Evolutionary conservation across 2,797 vertebrate genomes (phyloP).

Genomic region (Notamacropus eugenii): DNA sequence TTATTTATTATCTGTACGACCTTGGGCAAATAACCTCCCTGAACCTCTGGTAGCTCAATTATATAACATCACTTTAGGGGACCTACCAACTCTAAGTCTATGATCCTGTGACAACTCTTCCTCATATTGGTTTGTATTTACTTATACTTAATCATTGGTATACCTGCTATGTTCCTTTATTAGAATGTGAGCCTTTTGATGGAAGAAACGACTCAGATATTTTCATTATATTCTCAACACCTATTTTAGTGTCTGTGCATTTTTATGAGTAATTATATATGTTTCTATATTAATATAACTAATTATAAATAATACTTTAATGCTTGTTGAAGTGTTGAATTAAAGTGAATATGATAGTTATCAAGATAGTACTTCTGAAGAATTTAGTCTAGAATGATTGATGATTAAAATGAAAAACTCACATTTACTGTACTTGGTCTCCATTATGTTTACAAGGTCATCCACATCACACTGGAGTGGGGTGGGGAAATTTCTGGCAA

Average conservation of each 20-base stretch:
- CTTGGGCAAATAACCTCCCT: neutral
- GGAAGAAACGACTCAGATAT: neutral
- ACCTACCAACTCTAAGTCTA: neutral
- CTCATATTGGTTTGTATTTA: neutral
- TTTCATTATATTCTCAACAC: neutral
- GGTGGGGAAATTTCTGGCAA: neutral
- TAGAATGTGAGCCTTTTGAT: neutral
- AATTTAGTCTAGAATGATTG: neutral
- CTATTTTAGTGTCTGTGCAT: neutral
- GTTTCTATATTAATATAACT: neutral
- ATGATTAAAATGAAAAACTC: neutral
- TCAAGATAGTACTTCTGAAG: neutral
- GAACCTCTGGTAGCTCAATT: neutral
- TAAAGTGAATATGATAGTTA: neutral
- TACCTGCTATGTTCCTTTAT: neutral
- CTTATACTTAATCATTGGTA: neutral
- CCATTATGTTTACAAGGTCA: neutral
- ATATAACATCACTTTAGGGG: neutral
- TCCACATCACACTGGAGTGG: neutral
- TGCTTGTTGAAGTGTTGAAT: neutral
- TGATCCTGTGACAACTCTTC: neutral
- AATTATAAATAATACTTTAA: neutral
- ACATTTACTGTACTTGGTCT: neutral
- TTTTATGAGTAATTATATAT: neutral
- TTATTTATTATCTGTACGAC: neutral